These are phyloP conservation scores for Muscina levida DNA, from an alignment of 2,888 invertebrate genomes.

Conservation along the genomic window DNA sequence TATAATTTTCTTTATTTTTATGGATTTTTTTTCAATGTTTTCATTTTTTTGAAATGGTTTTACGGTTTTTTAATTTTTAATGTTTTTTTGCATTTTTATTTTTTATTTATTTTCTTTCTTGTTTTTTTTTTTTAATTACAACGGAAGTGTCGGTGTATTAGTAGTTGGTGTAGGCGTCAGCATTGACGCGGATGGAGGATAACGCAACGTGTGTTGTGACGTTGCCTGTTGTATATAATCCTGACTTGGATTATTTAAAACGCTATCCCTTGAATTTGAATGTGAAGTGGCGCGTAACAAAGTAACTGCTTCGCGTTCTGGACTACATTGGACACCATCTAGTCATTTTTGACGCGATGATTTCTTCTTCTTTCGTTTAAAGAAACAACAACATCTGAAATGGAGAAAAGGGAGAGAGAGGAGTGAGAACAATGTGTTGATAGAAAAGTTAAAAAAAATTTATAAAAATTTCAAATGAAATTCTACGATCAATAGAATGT, in stretches of 20 bases:
- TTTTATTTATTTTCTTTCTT: constrained; percentile 55
- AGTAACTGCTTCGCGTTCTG: constrained; percentile 84
- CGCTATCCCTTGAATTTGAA: constrained; percentile 83
- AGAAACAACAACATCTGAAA: constrained; percentile 98
- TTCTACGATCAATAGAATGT: not conserved
- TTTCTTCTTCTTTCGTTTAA: constrained; percentile 99
- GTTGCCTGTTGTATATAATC: constrained; percentile 81
- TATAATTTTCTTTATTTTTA: constrained; percentile 58
- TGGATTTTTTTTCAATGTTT: constrained; percentile 51
- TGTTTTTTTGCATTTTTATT: constrained; percentile 40
- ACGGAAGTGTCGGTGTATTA: constrained; percentile 81
- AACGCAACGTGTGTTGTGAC: constrained; percentile 81
- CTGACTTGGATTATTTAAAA: constrained; percentile 81
- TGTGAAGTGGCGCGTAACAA: constrained; percentile 84
- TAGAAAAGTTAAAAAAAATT: not conserved
- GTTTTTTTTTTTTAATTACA: constrained; percentile 77
- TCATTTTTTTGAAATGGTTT: constrained; percentile 22
- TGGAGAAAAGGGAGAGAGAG: constrained; percentile 70
- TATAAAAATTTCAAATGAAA: not conserved
- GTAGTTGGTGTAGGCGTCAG: constrained; percentile 81
- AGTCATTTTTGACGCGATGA: constrained; percentile 94
- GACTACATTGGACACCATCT: constrained; percentile 85
- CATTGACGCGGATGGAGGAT: constrained; percentile 81
- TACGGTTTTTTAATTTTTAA: constrained; percentile 13
- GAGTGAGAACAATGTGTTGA: not conserved